Base-by-base conservation (phyloP, 92 coral and sea anemone species). In the Palythoa grandis region DNA sequence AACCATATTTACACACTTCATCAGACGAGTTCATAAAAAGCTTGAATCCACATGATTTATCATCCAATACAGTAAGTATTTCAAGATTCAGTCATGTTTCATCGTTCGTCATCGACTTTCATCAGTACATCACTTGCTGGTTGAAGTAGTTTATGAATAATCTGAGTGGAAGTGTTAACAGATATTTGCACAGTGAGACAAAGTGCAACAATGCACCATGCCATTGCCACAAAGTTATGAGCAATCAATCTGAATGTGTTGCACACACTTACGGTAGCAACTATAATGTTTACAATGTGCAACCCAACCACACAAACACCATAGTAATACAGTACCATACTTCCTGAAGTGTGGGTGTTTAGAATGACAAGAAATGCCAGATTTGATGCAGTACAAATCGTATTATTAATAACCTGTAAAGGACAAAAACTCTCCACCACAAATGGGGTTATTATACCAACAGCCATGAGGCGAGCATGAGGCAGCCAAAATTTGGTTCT, bases 141-240 rank as follows among this genome's bases (percentile, higher is more conserved):
- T 52, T 69, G 25, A 5, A 79, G 57, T 20, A 79, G 84, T 43
- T 79, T 79, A 12, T 1, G 20, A 40, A 79, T 52, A 61, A 79
- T 79, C 72, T 68, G 61, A n/a, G 12, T 66, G 57, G 72, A 61
- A 79, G 72, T 63, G 11, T 39, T 23, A 23, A 61, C 14, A 79
- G 84, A 79, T 43, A 63, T 19, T 43, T 79, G 73, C 11, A 79
- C 56, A 15, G 73, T 79, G 10, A 79, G 84, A 20, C 39, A 40
- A 69, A 79, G 57, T 4, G 84, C 84, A 79, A 79, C 84, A 19
- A 25, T 20, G 29, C 73, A 79, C 84, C 84, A 79, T 16, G 40
- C 72, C 11, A 38, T 48, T 15, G 37, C 68, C 72, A 61, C 84
- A 79, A 79, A 79, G 37, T 71, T 79, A 20, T 0, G 25, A 66